Percentiles rank a stretch among this genome's conserved stretches.
These are phyloP conservation scores for Notolabrus celidotus DNA, from an alignment of 2,797 vertebrate genomes.

Conservation along the genomic window DNA sequence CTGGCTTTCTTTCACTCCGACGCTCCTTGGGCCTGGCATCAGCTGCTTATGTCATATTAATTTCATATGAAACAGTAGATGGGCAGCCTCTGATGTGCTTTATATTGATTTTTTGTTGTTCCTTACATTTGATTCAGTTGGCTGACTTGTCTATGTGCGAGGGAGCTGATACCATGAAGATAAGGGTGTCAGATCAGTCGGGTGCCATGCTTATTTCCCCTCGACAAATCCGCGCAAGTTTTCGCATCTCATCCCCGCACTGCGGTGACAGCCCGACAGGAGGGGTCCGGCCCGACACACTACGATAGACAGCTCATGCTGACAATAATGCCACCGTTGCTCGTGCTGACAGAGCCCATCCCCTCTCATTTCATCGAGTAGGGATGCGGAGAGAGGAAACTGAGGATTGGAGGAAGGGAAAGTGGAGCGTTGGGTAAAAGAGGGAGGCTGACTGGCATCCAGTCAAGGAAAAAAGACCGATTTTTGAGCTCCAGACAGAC, in stretches of 20 bases:
- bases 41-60: constrained; percentile 83
- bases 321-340: constrained; percentile 72
- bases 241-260: constrained; percentile 61
- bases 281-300: constrained; percentile 67
- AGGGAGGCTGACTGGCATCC: constrained; percentile 59
- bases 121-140: constrained; percentile 72
- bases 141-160: constrained; percentile 62
- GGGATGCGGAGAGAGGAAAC: constrained; percentile 21
- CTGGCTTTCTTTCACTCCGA: constrained; percentile 20
- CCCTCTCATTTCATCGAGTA: constrained; percentile 62
- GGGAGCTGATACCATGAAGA: constrained; percentile 65
- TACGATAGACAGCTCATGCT: constrained; percentile 73
- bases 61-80: constrained; percentile 73
- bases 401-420: not conserved
- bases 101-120: constrained; percentile 67
- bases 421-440: constrained; percentile 20
- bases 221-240: constrained; percentile 75
- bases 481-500: constrained; percentile 75
- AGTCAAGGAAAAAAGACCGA: constrained; percentile 61
- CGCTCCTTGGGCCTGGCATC: constrained; percentile 57
- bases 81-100: constrained; percentile 66
- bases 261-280: constrained; percentile 71
- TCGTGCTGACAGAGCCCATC: constrained; percentile 69
- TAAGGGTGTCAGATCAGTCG: constrained; percentile 78
- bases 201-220: constrained; percentile 76